A percentile compares a stretch with the other conserved stretches of the same genome.
Conservation (phyloP, 1,140 invertebrate species). For the Drosophila triauraria region DNA sequence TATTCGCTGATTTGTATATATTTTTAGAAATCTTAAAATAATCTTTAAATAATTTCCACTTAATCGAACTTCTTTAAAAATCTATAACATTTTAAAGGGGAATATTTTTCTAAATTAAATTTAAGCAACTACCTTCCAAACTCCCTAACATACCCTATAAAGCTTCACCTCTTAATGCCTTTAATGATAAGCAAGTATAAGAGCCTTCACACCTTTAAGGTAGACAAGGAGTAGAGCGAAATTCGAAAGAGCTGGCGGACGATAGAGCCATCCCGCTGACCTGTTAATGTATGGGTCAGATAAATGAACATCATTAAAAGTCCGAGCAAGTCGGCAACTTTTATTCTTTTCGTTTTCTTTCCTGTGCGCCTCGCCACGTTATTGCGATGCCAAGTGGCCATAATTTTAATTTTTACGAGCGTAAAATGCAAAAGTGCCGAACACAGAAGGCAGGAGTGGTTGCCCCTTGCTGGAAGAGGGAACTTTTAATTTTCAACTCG, state of each 20-base stretch:
- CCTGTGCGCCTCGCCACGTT: conserved; percentile 43
- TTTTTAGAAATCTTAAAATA: not conserved
- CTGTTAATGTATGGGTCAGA: conserved; percentile 47
- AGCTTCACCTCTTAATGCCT: not conserved
- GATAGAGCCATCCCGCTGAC: conserved; percentile 37
- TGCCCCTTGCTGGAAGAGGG: conserved; percentile 10
- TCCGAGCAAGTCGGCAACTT: conserved; percentile 41
- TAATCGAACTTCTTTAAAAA: too few species aligned
- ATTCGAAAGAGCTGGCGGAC: conserved; percentile 17
- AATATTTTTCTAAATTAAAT: too few species aligned
- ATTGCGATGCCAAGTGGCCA: conserved; percentile 64
- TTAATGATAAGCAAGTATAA: conserved; percentile 20
- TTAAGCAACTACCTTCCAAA: not conserved
- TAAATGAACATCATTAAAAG: conserved; percentile 64
- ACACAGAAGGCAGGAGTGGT: conserved; percentile 22
- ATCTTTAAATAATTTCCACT: too few species aligned
- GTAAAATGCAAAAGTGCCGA: conserved; percentile 56
- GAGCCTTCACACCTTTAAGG: conserved; percentile 15
- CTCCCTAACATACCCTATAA: not conserved
- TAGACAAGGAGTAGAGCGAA: not conserved
- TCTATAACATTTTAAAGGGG: too few species aligned
- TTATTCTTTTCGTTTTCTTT: not conserved
- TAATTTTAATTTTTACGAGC: conserved; percentile 81
- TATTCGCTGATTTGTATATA: not conserved
- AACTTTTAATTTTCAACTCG: conserved; percentile 59